These are phyloP conservation scores for Aegypius monachus DNA, from an alignment of 2,113 vertebrate genomes.

Conservation along the genomic window DNA sequence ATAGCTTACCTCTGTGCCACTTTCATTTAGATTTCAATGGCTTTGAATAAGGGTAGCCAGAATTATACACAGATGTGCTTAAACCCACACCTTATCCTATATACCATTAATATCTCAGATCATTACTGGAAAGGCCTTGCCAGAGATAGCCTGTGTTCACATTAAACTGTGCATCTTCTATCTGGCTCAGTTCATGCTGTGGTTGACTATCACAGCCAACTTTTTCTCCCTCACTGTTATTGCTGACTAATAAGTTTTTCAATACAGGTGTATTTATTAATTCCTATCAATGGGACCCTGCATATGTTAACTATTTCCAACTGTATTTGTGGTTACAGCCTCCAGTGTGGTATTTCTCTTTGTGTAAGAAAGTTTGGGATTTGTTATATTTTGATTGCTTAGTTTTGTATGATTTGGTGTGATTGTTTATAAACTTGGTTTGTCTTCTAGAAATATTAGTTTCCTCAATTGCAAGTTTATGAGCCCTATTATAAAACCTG, in stretches of 20 bases:
- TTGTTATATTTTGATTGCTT: background rate
- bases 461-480: background rate
- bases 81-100: background rate
- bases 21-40: background rate
- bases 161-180: background rate
- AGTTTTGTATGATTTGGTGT: background rate
- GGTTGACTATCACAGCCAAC: background rate
- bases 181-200: background rate
- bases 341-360: background rate
- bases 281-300: background rate
- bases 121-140: background rate
- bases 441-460: background rate
- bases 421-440: background rate
- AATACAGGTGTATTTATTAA: background rate
- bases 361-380: background rate
- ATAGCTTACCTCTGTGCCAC: background rate
- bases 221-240: background rate
- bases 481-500: accelerated
- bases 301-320: background rate
- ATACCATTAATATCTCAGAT: background rate
- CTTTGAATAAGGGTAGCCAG: background rate
- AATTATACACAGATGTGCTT: background rate
- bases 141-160: background rate
- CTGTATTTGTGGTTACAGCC: background rate
- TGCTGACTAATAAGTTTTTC: background rate